Conservation (phyloP, 2,888 invertebrate genomes). For the Gastracanthus pulcherrimus region DNA sequence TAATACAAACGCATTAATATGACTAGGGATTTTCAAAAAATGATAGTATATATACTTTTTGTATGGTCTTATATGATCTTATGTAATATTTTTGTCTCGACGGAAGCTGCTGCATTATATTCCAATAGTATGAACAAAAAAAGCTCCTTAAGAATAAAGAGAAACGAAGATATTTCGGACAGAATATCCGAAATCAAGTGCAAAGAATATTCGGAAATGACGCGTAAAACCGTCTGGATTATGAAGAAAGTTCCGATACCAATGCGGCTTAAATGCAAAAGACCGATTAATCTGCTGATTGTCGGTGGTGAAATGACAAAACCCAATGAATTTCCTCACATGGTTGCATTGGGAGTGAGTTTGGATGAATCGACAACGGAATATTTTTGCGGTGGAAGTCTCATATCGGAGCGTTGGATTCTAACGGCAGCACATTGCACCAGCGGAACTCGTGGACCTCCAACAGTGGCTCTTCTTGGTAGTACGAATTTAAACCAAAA, state of each 20-base stretch:
- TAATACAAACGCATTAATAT: too few relatives aligned
- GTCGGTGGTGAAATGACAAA: background rate
- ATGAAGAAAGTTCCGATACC: background rate
- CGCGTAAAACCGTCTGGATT: constrained; percentile 8
- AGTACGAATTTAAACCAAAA: background rate
- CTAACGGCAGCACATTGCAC: constrained; percentile 14
- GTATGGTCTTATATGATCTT: too few relatives aligned
- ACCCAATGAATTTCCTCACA: constrained; percentile 4
- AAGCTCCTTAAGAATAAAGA: too few relatives aligned
- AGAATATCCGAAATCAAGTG: constrained; percentile 5
- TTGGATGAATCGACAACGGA: background rate
- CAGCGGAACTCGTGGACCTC: background rate
- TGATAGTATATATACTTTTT: too few relatives aligned
- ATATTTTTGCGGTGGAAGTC: constrained; percentile 21
- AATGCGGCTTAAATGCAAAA: background rate
- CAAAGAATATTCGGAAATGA: constrained; percentile 6
- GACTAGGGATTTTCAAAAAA: too few relatives aligned
- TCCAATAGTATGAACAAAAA: too few relatives aligned
- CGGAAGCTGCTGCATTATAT: too few relatives aligned
- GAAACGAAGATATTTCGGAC: background rate
- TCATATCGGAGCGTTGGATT: constrained; percentile 26
- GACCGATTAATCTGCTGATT: background rate
- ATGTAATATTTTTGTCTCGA: too few relatives aligned
- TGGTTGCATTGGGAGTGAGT: background rate
- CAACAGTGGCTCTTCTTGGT: background rate